These are phyloP conservation scores for Lepidochrysops patricia DNA, from an alignment of 2,888 invertebrate species.

Conservation along the genomic window DNA sequence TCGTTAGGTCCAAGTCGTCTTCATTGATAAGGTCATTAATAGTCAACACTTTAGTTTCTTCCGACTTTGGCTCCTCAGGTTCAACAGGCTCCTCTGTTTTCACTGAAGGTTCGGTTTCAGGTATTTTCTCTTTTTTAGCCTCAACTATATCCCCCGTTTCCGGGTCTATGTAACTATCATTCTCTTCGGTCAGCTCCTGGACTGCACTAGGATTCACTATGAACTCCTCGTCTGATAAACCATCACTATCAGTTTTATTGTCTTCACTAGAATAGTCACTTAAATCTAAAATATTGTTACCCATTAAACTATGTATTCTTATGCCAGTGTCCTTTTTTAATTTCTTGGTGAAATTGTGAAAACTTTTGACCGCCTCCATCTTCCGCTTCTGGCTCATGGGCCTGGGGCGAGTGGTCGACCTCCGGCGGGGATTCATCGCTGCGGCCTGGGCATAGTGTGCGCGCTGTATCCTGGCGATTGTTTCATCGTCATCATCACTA, in stretches of 20 bases:
- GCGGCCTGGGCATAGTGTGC: conserved; percentile 64
- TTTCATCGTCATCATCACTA: conserved; percentile 66
- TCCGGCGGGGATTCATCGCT: conserved; percentile 56
- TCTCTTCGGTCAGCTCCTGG: conserved; percentile 58
- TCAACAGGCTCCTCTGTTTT: conserved; percentile 18
- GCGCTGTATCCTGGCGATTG: conserved; percentile 64
- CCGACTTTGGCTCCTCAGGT: conserved; percentile 20
- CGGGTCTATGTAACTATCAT: conserved; percentile 69
- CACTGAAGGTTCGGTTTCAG: conserved; percentile 24
- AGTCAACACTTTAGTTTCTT: conserved; percentile 57
- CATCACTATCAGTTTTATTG: conserved; percentile 62
- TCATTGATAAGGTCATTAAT: conserved; percentile 68
- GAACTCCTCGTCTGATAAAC: conserved; percentile 67
- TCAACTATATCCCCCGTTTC: conserved; percentile 67
- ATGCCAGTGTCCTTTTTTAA: conserved; percentile 70
- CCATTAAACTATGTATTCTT: conserved; percentile 63
- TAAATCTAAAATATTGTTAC: conserved; percentile 64
- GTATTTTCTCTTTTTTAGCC: conserved; percentile 32
- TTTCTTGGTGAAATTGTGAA: conserved; percentile 69
- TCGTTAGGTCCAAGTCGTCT: conserved; percentile 59
- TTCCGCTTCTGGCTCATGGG: conserved; percentile 68
- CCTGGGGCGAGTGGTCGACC: conserved; percentile 47
- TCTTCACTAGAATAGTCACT: conserved; percentile 67
- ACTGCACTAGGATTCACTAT: conserved; percentile 64
- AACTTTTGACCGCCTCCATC: conserved; percentile 67